Evolutionary conservation across 2,113 vertebrate genomes (phyloP).

Genomic region (Siphamia tubifer): DNA sequence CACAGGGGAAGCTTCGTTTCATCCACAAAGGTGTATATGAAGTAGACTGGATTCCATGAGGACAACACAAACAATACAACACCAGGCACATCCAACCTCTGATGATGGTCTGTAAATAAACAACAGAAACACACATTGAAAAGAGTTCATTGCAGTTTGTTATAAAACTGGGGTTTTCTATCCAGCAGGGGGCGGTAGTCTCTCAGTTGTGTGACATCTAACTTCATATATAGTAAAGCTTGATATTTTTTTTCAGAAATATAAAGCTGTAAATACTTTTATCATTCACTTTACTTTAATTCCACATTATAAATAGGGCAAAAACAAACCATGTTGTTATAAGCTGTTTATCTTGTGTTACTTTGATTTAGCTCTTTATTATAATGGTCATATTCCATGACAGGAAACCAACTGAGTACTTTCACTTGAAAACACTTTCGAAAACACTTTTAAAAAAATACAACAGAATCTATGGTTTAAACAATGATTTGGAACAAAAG

Average conservation of each 20-base stretch:
- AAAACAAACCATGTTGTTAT: too few relatives aligned
- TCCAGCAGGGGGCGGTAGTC: constrained; percentile 46
- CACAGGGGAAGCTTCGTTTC: constrained; percentile 70
- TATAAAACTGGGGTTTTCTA: background rate
- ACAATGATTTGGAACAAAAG: too few relatives aligned
- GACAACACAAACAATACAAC: constrained; percentile 27
- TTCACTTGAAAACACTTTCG: too few relatives aligned
- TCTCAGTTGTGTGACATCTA: constrained; percentile 14
- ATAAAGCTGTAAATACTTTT: too few relatives aligned
- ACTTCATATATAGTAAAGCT: background rate
- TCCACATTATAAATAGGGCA: too few relatives aligned
- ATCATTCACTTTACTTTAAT: too few relatives aligned
- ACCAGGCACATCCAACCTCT: constrained; percentile 45
- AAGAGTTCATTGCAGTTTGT: background rate
- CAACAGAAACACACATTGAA: constrained; percentile 8
- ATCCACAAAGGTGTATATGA: constrained; percentile 17
- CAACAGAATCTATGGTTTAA: too few relatives aligned
- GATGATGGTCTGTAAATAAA: constrained; percentile 53
- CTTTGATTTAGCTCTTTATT: too few relatives aligned
- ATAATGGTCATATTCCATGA: too few relatives aligned
- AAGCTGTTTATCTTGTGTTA: too few relatives aligned
- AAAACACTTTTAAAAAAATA: too few relatives aligned
- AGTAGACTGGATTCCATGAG: constrained; percentile 30
- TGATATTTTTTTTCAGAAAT: background rate
- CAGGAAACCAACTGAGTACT: too few relatives aligned